A percentile compares a stretch with the other conserved stretches of the same genome.
Evolutionary conservation across 2,888 invertebrate genomes (phyloP).

Genomic region (Sialis fuliginosa): DNA sequence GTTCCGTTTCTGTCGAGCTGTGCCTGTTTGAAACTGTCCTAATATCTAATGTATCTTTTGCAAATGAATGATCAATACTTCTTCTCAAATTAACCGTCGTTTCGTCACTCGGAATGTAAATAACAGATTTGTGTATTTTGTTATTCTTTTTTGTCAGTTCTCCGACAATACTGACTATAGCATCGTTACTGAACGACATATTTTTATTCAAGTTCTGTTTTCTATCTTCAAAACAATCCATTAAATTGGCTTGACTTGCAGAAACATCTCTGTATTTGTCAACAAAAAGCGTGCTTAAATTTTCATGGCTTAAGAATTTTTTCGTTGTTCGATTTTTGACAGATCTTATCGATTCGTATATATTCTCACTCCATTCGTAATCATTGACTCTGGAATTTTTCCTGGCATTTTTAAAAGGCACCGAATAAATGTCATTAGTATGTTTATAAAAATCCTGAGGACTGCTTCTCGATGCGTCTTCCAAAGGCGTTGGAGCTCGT

Average conservation of each 20-base stretch:
- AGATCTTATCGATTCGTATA: constrained; percentile 5
- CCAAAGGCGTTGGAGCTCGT: background rate
- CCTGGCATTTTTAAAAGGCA: constrained; percentile 1
- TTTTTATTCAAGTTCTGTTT: background rate
- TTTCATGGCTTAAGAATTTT: constrained; percentile 3
- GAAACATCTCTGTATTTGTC: background rate
- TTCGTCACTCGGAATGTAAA: constrained; percentile 13
- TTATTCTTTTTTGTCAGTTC: constrained; percentile 7
- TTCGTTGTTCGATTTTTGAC: constrained; percentile 1
- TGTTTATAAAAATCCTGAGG: background rate
- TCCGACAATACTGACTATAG: constrained; percentile 13
- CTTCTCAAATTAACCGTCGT: background rate
- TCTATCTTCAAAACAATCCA: constrained; percentile 25
- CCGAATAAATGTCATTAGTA: constrained; percentile 1
- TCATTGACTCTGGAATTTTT: background rate
- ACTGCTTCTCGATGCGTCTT: background rate
- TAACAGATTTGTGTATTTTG: constrained; percentile 22
- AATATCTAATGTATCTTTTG: too few relatives aligned
- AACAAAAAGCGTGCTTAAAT: background rate
- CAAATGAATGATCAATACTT: too few relatives aligned
- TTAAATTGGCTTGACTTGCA: constrained; percentile 15
- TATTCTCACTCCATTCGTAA: background rate
- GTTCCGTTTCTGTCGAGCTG: too few relatives aligned
- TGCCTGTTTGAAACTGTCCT: too few relatives aligned
- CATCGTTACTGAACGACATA: constrained; percentile 21